Conservation (phyloP, 2,888 invertebrate species). For the Cephonodes hylas region DNA sequence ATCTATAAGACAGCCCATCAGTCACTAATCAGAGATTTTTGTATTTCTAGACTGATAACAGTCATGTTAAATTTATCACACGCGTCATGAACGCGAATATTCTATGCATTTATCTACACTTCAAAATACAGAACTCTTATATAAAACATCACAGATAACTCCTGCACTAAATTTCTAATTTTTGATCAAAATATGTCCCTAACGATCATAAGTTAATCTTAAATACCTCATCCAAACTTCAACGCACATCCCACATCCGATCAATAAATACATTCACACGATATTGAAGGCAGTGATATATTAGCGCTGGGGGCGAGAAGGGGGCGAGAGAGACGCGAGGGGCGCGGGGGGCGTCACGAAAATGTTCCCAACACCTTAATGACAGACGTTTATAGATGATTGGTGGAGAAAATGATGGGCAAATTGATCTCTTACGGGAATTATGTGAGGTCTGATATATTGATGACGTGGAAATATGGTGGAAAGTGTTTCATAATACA, state of each 20-base stretch:
- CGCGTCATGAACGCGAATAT: no score
- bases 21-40: no score
- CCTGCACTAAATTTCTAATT: no score
- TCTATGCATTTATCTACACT: no score
- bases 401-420: constrained; percentile 19
- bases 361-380: constrained; percentile 22
- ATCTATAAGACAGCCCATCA: no score
- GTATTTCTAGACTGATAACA: no score
- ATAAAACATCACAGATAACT: no score
- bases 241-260: not conserved
- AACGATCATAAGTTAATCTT: not conserved
- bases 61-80: no score
- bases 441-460: constrained; percentile 6
- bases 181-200: not conserved
- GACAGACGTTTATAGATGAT: constrained; percentile 24
- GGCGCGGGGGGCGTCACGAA: not conserved
- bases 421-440: constrained; percentile 25
- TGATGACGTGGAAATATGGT: constrained; percentile 5
- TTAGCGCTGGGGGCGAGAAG: not conserved
- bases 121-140: no score
- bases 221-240: not conserved
- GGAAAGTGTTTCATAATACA: constrained; percentile 1
- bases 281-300: constrained; percentile 16
- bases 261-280: constrained; percentile 5
- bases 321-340: not conserved